Evolutionary conservation across 2,888 invertebrate species (phyloP).

Genomic region (Euzophera pinguis): DNA sequence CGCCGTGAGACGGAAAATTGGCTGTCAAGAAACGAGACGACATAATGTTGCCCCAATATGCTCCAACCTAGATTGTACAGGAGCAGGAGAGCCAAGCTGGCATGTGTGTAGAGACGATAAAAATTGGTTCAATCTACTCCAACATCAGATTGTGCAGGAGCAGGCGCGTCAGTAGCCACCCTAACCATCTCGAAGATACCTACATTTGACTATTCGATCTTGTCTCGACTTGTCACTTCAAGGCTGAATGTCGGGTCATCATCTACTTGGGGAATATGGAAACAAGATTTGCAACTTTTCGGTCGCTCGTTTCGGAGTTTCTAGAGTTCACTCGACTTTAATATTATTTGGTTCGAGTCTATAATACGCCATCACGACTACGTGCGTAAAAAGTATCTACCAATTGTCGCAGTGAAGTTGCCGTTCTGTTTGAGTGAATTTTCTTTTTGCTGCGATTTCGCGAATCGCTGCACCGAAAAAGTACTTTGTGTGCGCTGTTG

Average conservation of each 20-base stretch:
- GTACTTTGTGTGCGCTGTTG: slow-evolving; percentile 35
- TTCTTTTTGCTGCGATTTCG: slow-evolving; percentile 32
- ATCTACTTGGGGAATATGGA: slow-evolving; percentile 7
- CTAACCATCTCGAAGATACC: too few species aligned
- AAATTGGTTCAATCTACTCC: too few species aligned
- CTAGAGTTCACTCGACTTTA: slow-evolving; percentile 1
- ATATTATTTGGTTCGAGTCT: background rate
- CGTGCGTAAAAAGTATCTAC: background rate
- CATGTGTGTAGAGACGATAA: too few species aligned
- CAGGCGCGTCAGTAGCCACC: too few species aligned
- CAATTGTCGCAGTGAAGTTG: slow-evolving; percentile 17
- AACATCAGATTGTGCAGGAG: too few species aligned
- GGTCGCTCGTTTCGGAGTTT: slow-evolving; percentile 6
- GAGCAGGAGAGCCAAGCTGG: too few species aligned
- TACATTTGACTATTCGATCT: slow-evolving; percentile 24
- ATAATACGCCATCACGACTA: too few species aligned
- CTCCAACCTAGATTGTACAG: too few species aligned
- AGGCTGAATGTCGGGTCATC: background rate
- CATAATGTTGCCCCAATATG: too few species aligned
- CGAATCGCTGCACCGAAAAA: slow-evolving; percentile 42
- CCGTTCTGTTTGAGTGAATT: slow-evolving; percentile 19
- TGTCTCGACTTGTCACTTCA: slow-evolving; percentile 34
- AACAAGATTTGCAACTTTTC: slow-evolving; percentile 11
- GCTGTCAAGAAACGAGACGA: too few species aligned
- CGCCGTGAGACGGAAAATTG: too few species aligned